phyloP scores from a whole-genome alignment of 2,113 vertebrate genomes.

The Sinocyclocheilus rhinocerous region DNA sequence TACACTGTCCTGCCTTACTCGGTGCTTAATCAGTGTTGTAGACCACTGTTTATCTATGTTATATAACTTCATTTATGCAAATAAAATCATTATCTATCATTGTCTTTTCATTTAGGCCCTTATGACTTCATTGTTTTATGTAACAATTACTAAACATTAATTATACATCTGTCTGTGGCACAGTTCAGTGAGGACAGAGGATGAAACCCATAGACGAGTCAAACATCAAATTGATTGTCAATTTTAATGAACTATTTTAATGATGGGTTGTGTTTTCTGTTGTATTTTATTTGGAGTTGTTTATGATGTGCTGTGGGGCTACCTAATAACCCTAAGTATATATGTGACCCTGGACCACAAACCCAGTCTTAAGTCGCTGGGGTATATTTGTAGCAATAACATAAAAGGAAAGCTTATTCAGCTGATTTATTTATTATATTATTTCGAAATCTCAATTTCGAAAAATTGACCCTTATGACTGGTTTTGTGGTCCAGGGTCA shows the following conservation, averaged over 20 bases:
- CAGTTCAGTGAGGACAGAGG: neutral
- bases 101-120: neutral
- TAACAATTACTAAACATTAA: neutral
- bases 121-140: neutral
- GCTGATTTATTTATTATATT: too few relatives aligned
- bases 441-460: too few relatives aligned
- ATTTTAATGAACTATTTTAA: neutral
- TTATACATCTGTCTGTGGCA: neutral
- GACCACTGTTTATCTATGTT: too few relatives aligned
- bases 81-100: conserved; percentile 4
- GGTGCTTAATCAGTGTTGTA: neutral
- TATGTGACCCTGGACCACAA: too few relatives aligned
- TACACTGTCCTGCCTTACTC: neutral
- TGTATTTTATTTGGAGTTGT: neutral
- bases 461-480: too few relatives aligned
- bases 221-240: neutral
- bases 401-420: too few relatives aligned
- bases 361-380: too few relatives aligned
- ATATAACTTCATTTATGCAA: neutral
- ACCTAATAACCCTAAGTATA: neutral
- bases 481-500: too few relatives aligned
- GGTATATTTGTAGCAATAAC: too few relatives aligned
- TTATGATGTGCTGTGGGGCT: neutral
- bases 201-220: neutral
- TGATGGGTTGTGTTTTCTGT: neutral